Evolutionary conservation across 2,888 invertebrate species (phyloP).

Genomic region (Embidobia sp.): DNA sequence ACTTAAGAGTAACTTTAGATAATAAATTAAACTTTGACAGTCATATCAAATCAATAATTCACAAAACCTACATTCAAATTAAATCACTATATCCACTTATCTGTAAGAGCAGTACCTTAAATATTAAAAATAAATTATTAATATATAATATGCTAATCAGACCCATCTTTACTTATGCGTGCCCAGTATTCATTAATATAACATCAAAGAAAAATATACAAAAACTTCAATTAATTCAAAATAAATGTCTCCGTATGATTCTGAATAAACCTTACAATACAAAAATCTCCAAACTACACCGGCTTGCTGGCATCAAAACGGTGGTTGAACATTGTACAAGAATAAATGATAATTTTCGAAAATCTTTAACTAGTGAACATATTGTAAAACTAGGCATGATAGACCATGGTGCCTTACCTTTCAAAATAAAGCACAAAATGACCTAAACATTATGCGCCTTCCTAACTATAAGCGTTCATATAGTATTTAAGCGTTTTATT

Average conservation of each 20-base stretch:
- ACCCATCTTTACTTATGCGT: too few relatives aligned
- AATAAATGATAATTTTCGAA: too few relatives aligned
- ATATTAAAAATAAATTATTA: neutral
- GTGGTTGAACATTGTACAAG: too few relatives aligned
- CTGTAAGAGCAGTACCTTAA: neutral
- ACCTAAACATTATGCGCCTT: too few relatives aligned
- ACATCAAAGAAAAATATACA: neutral
- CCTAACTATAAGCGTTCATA: too few relatives aligned
- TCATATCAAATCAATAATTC: slow-evolving; percentile 1
- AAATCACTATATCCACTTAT: slow-evolving; percentile 1
- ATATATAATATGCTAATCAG: slow-evolving; percentile 31
- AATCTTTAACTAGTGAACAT: too few relatives aligned
- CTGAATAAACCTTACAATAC: neutral
- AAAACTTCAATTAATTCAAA: slow-evolving; percentile 7
- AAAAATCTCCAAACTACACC: neutral
- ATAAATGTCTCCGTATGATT: slow-evolving; percentile 21
- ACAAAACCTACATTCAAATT: neutral
- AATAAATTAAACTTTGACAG: slow-evolving; percentile 5
- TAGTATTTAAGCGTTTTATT: too few relatives aligned
- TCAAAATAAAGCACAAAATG: too few relatives aligned
- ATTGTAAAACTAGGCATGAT: too few relatives aligned
- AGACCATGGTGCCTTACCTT: too few relatives aligned
- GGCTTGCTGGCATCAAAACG: too few relatives aligned
- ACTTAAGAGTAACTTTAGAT: neutral
- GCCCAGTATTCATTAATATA: neutral